Base-by-base conservation (phyloP, 2,113 vertebrate species). In the Xiphias gladius region DNA sequence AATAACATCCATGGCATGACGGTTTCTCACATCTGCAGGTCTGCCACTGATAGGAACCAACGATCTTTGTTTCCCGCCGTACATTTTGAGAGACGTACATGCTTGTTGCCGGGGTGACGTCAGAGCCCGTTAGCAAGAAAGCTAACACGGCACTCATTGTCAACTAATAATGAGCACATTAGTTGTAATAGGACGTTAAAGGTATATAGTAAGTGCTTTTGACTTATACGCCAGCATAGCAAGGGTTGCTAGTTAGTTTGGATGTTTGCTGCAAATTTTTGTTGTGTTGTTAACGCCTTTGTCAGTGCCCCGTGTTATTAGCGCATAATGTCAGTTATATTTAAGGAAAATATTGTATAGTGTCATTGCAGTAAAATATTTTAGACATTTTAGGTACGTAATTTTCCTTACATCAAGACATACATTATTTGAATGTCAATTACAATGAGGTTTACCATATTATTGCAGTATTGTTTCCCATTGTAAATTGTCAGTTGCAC, bases 41-140 rank as follows among this genome's bases (percentile, higher is more conserved):
- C 16, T 62, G 7, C 16, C 5, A 8, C 16, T 19, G 62, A 16
- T 43, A 50, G 73, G 62, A 80, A 87, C 80, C 7, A 9, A 52
- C 28, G 1, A 14, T 28, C 11, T 68, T 68, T 83, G 82, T 79
- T 88, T 82, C 82, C 32, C 10, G 11, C 3, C 46, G 86, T 24
- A 50, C 57, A 4, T 26, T 70, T 61, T 61, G 3, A 71, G 30
- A 16, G 66, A 66, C 79, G 82, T 11, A 82, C 86, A 28, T 1
- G 5, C 4, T 6, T 24, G 46, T 52, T 58, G 6, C 20, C 43
- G 10, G 3, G 9, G 14, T 73, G 41, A 59, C 64, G 37, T 77
- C 58, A 71, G 37, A 50, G 0, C 1, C 7, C 2, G 28, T 61
- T 78, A 71, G 74, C 74, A 2, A 6, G 13, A 50, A 67, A 20